These are phyloP conservation scores for Choristoneura fumiferana DNA, from an alignment of 1,140 invertebrate genomes.

Conservation along the genomic window DNA sequence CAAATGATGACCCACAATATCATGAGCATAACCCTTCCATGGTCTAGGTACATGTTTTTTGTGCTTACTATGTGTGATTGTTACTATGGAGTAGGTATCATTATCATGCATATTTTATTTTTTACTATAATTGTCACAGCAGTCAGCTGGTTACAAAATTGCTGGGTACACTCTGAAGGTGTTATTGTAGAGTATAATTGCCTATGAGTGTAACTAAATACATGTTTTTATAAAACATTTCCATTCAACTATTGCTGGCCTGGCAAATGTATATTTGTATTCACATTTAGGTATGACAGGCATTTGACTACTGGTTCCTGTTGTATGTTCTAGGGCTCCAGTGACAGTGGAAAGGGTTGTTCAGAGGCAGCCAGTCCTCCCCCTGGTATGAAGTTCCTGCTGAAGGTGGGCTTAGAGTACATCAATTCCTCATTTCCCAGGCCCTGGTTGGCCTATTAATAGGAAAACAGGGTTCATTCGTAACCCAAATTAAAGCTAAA, in stretches of 20 bases:
- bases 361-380: conserved; percentile 83
- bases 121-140: neutral
- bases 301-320: conserved; percentile 15
- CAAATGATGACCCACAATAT: no score
- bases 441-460: conserved; percentile 91
- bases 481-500: conserved; percentile 89
- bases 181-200: conserved; percentile 12
- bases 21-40: no score
- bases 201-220: conserved; percentile 11
- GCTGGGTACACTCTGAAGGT: conserved; percentile 10
- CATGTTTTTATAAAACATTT: conserved; percentile 12
- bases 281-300: neutral
- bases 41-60: no score
- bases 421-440: conserved; percentile 89
- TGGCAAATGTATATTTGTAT: neutral
- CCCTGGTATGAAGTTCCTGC: conserved; percentile 65
- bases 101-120: conserved; percentile 13
- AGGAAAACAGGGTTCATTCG: conserved; percentile 89
- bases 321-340: conserved; percentile 80
- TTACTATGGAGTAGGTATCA: neutral
- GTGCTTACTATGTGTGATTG: no score
- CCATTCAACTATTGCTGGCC: conserved; percentile 9
- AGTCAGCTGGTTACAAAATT: conserved; percentile 7
- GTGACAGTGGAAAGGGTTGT: conserved; percentile 87
- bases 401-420: conserved; percentile 67